These are phyloP conservation scores for human (Homo sapiens) DNA, from an alignment of 2,113 vertebrate species.

Conservation along the genomic window GRCh38 chr2:63817501-63818000, in stretches of 20 bases:
- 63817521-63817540: not conserved
- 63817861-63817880: not conserved
- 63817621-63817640: not conserved
- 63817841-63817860: conserved; percentile 11
- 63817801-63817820: not conserved
- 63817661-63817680: not conserved
- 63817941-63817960: conserved; percentile 26
- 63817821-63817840: conserved; percentile 15
- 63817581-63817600: not conserved
- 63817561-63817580: not conserved
- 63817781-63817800: not conserved
- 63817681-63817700: not conserved
- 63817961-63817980: not conserved
- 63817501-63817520: not conserved
- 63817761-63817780: too few species aligned
- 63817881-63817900: not conserved
- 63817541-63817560: conserved; percentile 10
- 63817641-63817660: not conserved
- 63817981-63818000: not conserved
- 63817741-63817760: not conserved
- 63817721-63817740: conserved; percentile 9
- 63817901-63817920: not conserved
- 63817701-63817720: conserved; percentile 27
- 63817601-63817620: not conserved
- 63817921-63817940: conserved; percentile 10